Percentiles rank a stretch among this genome's conserved stretches.
These are phyloP conservation scores for Vultur gryphus DNA, from an alignment of 2,797 vertebrate species.

Conservation along the genomic window DNA sequence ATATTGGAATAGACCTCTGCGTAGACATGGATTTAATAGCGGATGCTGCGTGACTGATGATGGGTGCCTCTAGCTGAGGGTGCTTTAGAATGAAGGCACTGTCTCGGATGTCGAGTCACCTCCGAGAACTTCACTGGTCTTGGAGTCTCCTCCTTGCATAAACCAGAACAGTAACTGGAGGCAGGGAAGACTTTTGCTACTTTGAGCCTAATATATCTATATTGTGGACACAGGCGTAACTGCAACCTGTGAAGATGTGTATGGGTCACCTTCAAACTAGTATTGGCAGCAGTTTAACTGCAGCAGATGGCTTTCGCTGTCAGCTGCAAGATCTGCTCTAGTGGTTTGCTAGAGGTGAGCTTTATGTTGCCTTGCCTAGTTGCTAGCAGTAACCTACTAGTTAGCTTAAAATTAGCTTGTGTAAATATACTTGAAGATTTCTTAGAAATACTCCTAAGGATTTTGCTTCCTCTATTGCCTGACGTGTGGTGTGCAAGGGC, in stretches of 20 bases:
- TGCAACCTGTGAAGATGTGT: not conserved
- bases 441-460: not conserved
- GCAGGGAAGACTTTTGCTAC: not conserved
- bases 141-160: not conserved
- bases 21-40: accelerated
- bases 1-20: not conserved
- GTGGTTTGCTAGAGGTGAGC: not conserved
- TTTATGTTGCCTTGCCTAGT: not conserved
- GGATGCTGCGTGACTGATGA: not conserved
- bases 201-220: accelerated
- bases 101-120: not conserved
- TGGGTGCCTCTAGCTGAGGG: not conserved
- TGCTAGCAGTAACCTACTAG: not conserved
- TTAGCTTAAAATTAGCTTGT: not conserved
- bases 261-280: not conserved
- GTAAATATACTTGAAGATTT: not conserved
- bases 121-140: not conserved
- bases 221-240: accelerated
- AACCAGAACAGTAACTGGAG: not conserved
- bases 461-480: not conserved
- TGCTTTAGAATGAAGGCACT: not conserved
- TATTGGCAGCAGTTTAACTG: not conserved
- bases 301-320: not conserved
- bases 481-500: not conserved
- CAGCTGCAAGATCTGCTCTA: not conserved